phyloP scores from a whole-genome alignment of 1,140 invertebrate species.

The Dendrolimus kikuchii region DNA sequence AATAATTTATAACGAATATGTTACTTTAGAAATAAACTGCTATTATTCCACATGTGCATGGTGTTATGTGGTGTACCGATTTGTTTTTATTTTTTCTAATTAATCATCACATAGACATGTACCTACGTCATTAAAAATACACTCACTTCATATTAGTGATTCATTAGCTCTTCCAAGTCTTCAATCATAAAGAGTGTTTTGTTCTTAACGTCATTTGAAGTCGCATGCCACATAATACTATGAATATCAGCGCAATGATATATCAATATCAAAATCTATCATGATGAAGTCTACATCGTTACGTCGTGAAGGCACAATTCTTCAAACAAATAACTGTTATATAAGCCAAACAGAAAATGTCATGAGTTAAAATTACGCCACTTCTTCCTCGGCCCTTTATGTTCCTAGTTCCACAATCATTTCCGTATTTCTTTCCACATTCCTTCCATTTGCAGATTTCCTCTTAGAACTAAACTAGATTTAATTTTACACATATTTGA shows the following conservation, averaged over 20 bases:
- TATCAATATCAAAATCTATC: conserved; percentile 32
- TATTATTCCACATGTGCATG: conserved; percentile 39
- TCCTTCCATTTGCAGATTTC: too few relatives aligned
- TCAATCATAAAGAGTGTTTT: conserved; percentile 9
- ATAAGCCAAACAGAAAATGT: too few relatives aligned
- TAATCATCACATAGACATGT: conserved; percentile 9
- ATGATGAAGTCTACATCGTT: conserved; percentile 57
- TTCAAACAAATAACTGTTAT: background rate
- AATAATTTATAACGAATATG: background rate
- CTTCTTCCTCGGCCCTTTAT: too few relatives aligned
- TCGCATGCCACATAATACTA: conserved; percentile 67
- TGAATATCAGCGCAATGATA: conserved; percentile 42
- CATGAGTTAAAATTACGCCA: too few relatives aligned
- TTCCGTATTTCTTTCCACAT: too few relatives aligned
- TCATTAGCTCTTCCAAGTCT: conserved; percentile 1
- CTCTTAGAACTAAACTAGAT: too few relatives aligned
- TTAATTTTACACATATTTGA: too few relatives aligned
- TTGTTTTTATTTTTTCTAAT: conserved; percentile 14
- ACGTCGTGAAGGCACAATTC: conserved; percentile 41
- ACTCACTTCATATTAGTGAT: conserved; percentile 11
- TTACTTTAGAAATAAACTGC: background rate
- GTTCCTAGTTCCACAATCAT: too few relatives aligned
- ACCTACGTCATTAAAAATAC: conserved; percentile 4
- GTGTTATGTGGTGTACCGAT: conserved; percentile 59
- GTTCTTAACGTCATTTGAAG: conserved; percentile 18